phyloP scores from a whole-genome alignment of 2,113 vertebrate genomes.

The Engraulis encrasicolus region DNA sequence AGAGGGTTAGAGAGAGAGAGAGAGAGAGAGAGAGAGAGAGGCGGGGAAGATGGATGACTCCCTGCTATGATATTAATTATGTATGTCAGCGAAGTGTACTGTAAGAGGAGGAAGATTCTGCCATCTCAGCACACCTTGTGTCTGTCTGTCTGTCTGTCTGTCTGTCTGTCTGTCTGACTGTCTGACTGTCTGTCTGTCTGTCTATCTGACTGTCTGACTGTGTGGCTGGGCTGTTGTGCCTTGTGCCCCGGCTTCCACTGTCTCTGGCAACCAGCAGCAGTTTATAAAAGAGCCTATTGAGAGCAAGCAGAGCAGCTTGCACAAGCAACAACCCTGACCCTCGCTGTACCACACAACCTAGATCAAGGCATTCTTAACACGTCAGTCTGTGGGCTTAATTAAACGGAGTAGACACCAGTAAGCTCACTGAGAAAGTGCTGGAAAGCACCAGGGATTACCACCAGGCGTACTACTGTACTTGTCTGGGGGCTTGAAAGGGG shows the following conservation, averaged over 20 bases:
- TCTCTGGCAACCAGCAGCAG: slow-evolving; percentile 27
- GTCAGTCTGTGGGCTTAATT: slow-evolving; percentile 69
- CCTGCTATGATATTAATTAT: slow-evolving; percentile 73
- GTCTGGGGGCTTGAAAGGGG: neutral
- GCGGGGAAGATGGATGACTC: slow-evolving; percentile 67
- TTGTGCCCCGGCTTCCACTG: slow-evolving; percentile 36
- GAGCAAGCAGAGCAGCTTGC: slow-evolving; percentile 54
- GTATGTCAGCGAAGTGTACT: slow-evolving; percentile 68
- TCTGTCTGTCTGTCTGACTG: too few species aligned
- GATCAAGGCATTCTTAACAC: slow-evolving; percentile 69
- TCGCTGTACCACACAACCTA: too few species aligned
- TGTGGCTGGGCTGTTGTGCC: slow-evolving; percentile 54
- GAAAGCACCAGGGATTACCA: slow-evolving; percentile 48
- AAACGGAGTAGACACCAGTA: slow-evolving; percentile 58
- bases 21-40: neutral
- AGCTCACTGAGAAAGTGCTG: slow-evolving; percentile 50
- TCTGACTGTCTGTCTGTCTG: slow-evolving; percentile 75
- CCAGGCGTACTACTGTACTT: slow-evolving; percentile 56
- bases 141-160: too few species aligned
- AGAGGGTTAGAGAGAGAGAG: too few species aligned
- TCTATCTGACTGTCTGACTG: too few species aligned
- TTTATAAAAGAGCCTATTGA: slow-evolving; percentile 61
- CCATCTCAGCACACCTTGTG: slow-evolving; percentile 77
- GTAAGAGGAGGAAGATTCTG: slow-evolving; percentile 65
- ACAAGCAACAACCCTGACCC: too few species aligned